These are phyloP conservation scores for Corvus hawaiiensis DNA, from an alignment of 2,113 vertebrate genomes.

Conservation along the genomic window DNA sequence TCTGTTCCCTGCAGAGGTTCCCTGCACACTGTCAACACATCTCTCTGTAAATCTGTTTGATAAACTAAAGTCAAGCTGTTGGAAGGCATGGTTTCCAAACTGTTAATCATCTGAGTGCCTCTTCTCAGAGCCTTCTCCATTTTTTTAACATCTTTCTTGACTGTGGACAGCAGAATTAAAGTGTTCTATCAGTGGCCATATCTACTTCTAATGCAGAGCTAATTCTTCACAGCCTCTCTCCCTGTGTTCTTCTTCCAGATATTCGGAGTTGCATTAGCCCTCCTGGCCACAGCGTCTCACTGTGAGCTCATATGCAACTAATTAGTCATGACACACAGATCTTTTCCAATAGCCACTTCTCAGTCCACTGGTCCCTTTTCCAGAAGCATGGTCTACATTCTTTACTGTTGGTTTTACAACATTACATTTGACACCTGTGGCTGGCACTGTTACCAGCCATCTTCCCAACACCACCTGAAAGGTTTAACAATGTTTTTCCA, in stretches of 20 bases:
- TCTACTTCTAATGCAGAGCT: not conserved
- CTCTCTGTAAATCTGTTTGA: not conserved
- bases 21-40: conserved; percentile 1
- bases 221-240: not conserved
- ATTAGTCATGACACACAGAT: not conserved
- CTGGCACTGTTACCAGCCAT: not conserved
- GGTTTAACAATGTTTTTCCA: not conserved
- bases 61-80: conserved; percentile 13
- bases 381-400: not conserved
- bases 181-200: not conserved
- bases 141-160: not conserved
- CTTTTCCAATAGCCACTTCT: not conserved
- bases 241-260: not conserved
- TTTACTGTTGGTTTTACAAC: not conserved
- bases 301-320: not conserved
- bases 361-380: not conserved
- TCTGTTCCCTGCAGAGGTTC: conserved; percentile 7
- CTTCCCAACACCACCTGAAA: not conserved
- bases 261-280: not conserved
- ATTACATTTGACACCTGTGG: not conserved
- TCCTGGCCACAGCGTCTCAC: not conserved
- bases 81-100: not conserved
- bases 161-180: not conserved
- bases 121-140: not conserved
- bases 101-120: not conserved